These are phyloP conservation scores for Burhinus oedicnemus DNA, from an alignment of 2,113 vertebrate genomes.

Conservation along the genomic window DNA sequence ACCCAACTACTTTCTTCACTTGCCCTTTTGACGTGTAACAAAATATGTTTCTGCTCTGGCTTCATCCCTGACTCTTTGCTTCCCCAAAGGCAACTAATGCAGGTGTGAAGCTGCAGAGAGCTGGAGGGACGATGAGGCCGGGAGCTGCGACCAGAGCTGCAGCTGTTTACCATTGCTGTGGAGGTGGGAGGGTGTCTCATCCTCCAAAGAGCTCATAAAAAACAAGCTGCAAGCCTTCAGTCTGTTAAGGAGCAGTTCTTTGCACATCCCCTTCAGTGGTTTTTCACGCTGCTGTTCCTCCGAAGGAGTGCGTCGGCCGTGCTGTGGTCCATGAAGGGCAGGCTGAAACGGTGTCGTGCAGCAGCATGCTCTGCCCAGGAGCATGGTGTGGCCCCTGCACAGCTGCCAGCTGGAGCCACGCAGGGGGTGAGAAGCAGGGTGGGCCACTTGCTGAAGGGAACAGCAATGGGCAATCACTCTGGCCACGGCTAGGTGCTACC, in stretches of 20 bases:
- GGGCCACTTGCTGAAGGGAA: neutral
- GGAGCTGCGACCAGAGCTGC: neutral
- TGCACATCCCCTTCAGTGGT: neutral
- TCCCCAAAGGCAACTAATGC: neutral
- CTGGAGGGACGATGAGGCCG: accelerated
- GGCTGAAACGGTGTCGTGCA: accelerated
- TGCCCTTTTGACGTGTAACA: neutral
- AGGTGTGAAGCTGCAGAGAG: neutral
- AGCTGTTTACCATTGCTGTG: neutral
- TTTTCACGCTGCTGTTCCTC: accelerated
- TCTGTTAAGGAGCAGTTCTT: neutral
- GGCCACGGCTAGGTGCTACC: neutral
- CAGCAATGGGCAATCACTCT: neutral
- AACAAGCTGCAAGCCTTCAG: neutral
- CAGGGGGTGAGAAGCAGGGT: neutral
- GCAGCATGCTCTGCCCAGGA: accelerated
- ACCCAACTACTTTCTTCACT: neutral
- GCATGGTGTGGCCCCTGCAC: accelerated
- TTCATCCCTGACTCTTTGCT: neutral
- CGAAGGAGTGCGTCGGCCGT: accelerated
- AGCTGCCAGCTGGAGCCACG: neutral
- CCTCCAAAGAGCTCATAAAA: neutral
- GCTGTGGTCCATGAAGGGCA: accelerated
- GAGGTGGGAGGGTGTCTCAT: neutral
- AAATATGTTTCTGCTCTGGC: neutral